These are phyloP conservation scores for Drosophila funebris DNA, from an alignment of 1,140 invertebrate species.

Conservation along the genomic window DNA sequence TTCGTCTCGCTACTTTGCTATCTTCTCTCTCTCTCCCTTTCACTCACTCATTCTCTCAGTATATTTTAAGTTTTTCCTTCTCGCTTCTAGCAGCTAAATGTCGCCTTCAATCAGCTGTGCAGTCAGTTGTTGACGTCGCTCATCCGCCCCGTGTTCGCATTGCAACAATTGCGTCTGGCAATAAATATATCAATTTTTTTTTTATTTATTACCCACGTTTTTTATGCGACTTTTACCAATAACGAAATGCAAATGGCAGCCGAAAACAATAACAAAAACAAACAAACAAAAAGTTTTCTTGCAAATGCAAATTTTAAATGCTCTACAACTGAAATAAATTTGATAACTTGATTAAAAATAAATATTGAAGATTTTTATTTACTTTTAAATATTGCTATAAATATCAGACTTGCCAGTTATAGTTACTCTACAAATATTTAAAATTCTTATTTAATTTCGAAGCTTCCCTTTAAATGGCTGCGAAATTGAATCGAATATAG, in stretches of 20 bases:
- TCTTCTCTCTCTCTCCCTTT: not conserved
- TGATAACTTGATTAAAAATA: not conserved
- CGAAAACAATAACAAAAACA: not conserved
- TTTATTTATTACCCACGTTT: conserved; percentile 53
- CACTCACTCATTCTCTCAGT: not conserved
- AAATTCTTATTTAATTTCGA: too few relatives aligned
- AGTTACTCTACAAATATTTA: too few relatives aligned
- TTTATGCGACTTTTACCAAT: conserved; percentile 14
- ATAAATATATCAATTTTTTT: conserved; percentile 72
- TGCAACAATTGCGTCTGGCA: conserved; percentile 55
- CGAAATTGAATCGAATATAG: not conserved
- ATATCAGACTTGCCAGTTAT: too few relatives aligned
- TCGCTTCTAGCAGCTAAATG: conserved; percentile 17
- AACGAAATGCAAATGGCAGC: conserved; percentile 30
- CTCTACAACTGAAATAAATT: not conserved
- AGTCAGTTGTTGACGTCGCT: conserved; percentile 44
- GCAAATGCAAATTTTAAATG: conserved; percentile 1
- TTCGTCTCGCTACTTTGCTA: too few relatives aligned
- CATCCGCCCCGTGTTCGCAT: conserved; percentile 46
- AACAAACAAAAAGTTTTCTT: not conserved
- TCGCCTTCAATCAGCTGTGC: conserved; percentile 68
- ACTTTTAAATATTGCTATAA: too few relatives aligned
- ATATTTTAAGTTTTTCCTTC: not conserved
- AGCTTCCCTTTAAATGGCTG: too few relatives aligned
- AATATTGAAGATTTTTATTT: not conserved